These are phyloP conservation scores for Conomelus anceps DNA, from an alignment of 2,888 invertebrate species.

Conservation along the genomic window DNA sequence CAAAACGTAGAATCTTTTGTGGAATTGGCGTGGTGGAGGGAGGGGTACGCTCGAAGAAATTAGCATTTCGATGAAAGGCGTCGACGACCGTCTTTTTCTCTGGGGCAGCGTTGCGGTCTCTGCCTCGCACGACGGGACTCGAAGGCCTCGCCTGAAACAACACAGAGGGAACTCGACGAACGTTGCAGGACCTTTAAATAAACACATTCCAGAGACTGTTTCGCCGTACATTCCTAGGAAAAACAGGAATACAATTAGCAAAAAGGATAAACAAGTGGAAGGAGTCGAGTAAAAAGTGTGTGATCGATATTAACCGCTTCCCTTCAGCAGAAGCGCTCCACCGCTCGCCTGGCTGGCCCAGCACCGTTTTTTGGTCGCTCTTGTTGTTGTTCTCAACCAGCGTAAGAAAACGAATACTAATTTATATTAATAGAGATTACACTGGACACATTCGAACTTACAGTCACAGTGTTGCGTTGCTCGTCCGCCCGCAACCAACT, in stretches of 20 bases:
- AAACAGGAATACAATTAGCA: conserved; percentile 11
- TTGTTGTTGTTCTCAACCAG: background rate
- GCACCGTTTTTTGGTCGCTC: background rate
- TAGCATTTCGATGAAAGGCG: conserved; percentile 4
- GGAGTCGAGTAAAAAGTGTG: background rate
- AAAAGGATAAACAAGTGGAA: conserved; percentile 8
- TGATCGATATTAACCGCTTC: background rate
- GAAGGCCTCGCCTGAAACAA: background rate
- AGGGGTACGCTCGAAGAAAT: background rate
- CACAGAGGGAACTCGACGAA: conserved; percentile 2
- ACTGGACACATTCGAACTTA: background rate
- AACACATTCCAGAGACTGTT: conserved; percentile 4
- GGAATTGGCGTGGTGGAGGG: background rate
- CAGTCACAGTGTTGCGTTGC: background rate
- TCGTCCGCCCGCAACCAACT: background rate
- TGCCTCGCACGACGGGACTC: no score
- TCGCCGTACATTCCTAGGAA: conserved; percentile 2
- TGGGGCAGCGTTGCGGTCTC: background rate
- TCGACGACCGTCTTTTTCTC: conserved; percentile 2
- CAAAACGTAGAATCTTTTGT: background rate
- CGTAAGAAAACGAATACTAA: background rate
- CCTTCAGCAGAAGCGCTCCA: background rate
- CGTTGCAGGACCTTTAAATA: conserved; percentile 6
- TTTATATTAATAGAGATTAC: background rate
- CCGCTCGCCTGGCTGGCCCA: background rate